Evolutionary conservation across 1,140 invertebrate species (phyloP), one percentile per base, ranked within the genome.

Genomic region (Drosophila prosaltans): DNA sequence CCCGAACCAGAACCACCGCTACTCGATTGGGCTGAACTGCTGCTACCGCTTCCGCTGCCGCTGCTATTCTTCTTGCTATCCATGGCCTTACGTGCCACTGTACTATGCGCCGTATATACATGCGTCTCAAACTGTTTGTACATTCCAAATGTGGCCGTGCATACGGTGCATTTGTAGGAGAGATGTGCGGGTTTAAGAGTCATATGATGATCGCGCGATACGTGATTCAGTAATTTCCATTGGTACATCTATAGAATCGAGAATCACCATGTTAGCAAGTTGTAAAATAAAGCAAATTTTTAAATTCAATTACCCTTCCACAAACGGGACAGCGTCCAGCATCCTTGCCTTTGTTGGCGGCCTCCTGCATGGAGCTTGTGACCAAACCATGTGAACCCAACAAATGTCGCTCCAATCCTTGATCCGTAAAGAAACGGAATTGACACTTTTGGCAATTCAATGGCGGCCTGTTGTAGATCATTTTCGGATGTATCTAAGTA

Each of bases 371-470:
- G 84, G 97, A 98, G 59, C 97, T 98, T 43, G 98, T 98, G 16
- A 99, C 98, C 41, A 98, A 94, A 45, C 97, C 97, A 92, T 99
- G 98, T 62, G 97, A 97, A 64, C 98, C 98, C 54, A 99, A 93
- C 74, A 98, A 94, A 95, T 99, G 98, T 83, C 98, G 93, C 93
- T 99, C 98, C 39, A 98, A 92, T 21, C 98, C 98, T 94, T 98
- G 94, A 91, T 95, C 94, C 26, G 94, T 95, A 78, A 95, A 95
- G 85, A 95, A 95, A 67, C 94, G 92, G 92, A 98, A 98, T 93
- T 98, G 97, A 94, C 98, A 99, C 92, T 98, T 98, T 92, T 98
- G 97, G 92, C 98, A 99, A 92, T 98, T 98, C 64, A 99, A 93
- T 39, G 98, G 98, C 70, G 98, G 97, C 93, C 97, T 94, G 93